These are phyloP conservation scores for Murina feae DNA, from an alignment of 2,113 vertebrate species.

Conservation along the genomic window DNA sequence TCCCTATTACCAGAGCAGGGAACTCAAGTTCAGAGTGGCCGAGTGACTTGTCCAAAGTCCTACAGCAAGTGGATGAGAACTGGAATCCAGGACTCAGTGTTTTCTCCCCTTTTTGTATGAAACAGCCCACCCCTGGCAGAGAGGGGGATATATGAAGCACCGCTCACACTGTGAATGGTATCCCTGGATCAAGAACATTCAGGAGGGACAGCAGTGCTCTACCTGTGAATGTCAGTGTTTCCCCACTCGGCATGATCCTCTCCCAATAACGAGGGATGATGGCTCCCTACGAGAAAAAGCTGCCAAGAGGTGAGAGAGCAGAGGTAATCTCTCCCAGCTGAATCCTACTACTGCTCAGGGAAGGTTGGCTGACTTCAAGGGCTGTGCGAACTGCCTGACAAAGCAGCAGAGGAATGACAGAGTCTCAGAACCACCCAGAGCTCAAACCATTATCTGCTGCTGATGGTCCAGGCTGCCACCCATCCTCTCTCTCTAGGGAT, in stretches of 20 bases:
- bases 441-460: neutral
- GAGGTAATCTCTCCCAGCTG: neutral
- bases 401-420: conserved; percentile 40
- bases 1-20: neutral
- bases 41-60: conserved; percentile 30
- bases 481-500: too few relatives aligned
- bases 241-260: rapidly evolving
- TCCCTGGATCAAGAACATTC: rapidly evolving
- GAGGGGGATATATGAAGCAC: neutral
- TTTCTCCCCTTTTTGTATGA: neutral
- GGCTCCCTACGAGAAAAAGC: neutral
- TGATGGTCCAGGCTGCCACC: neutral
- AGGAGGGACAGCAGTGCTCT: neutral
- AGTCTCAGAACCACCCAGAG: conserved; percentile 32
- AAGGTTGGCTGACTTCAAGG: neutral
- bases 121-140: neutral
- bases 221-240: rapidly evolving
- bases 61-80: neutral
- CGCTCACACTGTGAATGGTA: neutral
- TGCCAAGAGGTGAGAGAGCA: neutral
- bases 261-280: neutral
- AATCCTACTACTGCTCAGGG: neutral
- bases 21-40: conserved; percentile 7
- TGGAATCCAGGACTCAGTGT: neutral
- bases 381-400: neutral